phyloP scores from a whole-genome alignment of 2,797 vertebrate genomes.

The Cossypha niveicapilla region DNA sequence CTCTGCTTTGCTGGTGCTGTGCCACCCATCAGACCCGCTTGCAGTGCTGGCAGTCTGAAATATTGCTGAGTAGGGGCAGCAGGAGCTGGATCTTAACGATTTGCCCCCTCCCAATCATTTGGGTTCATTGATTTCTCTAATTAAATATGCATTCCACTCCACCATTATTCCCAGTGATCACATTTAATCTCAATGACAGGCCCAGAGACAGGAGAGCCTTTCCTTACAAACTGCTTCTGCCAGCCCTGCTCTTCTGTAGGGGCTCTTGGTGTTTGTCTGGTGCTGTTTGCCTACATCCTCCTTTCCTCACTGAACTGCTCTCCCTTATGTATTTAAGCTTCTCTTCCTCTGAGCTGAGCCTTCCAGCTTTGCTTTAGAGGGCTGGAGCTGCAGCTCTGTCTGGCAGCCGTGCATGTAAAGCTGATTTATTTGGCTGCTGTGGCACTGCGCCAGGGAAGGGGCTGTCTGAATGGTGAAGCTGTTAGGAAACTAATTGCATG shows the following conservation, averaged over 20 bases:
- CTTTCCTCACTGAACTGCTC: not conserved
- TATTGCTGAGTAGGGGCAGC: not conserved
- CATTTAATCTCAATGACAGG: not conserved
- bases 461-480: not conserved
- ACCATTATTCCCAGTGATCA: constrained; percentile 11
- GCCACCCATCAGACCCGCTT: accelerated
- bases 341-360: not conserved
- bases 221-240: not conserved
- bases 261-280: not conserved
- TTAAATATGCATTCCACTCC: constrained; percentile 23
- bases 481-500: constrained; percentile 34
- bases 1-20: not conserved
- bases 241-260: not conserved
- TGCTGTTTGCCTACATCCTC: not conserved
- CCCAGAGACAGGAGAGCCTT: not conserved
- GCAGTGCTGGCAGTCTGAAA: not conserved
- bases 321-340: not conserved
- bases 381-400: not conserved
- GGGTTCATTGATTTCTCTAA: constrained; percentile 34
- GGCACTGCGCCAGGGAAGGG: not conserved
- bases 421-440: not conserved
- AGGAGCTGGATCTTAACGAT: not conserved
- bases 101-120: constrained; percentile 6
- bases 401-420: not conserved
- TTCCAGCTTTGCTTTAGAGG: not conserved